These are phyloP conservation scores for Autographa gamma DNA, from an alignment of 2,888 invertebrate genomes.

Conservation along the genomic window DNA sequence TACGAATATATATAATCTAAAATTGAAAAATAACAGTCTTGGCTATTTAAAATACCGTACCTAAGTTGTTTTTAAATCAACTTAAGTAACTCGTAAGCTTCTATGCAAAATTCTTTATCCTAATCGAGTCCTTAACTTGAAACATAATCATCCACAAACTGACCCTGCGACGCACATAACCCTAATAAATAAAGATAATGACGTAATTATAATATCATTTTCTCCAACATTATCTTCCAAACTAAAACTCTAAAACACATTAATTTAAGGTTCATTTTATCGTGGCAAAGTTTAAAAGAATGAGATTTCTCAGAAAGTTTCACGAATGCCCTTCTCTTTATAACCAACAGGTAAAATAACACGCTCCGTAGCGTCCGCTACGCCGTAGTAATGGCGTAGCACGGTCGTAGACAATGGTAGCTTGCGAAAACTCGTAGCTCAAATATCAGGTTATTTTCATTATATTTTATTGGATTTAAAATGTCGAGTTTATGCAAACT, in stretches of 20 bases:
- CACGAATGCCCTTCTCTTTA: background rate
- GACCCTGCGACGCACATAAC: background rate
- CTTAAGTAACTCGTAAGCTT: background rate
- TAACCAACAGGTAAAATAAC: conserved; percentile 8
- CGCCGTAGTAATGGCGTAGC: conserved; percentile 8
- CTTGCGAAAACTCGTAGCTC: conserved; percentile 6
- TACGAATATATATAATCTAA: no score
- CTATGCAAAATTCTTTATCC: background rate
- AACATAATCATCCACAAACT: background rate
- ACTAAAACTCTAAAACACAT: background rate
- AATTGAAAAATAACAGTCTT: no score
- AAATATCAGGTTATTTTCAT: background rate
- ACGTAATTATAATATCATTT: background rate
- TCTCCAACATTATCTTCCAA: background rate
- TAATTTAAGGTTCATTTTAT: background rate
- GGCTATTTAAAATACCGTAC: no score
- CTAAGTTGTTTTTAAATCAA: no score
- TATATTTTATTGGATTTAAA: background rate
- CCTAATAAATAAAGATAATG: background rate
- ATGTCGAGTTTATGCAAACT: conserved; percentile 1
- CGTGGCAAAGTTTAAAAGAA: background rate
- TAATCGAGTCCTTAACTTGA: background rate
- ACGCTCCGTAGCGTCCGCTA: conserved; percentile 7
- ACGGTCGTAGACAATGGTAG: conserved; percentile 5
- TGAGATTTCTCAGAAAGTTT: conserved; percentile 3